Evolutionary conservation across 1,140 invertebrate genomes (phyloP).

Genomic region (Venturia canescens): DNA sequence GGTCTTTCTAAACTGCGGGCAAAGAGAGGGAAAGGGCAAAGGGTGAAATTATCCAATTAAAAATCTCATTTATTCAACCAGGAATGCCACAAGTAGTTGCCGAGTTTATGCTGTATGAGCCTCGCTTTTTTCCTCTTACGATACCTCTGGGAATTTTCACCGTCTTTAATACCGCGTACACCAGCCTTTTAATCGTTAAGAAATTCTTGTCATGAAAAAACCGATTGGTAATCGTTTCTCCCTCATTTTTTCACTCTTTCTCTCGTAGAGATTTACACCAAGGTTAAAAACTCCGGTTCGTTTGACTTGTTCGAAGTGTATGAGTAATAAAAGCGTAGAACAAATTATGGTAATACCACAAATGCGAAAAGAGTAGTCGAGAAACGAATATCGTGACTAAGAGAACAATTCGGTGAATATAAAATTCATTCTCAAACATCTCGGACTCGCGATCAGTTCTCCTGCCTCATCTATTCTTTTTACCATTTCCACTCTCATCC

Average conservation of each 20-base stretch:
- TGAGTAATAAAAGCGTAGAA: not conserved
- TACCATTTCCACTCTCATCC: not conserved
- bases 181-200: not conserved
- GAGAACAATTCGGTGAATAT: not conserved
- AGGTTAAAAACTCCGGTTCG: not conserved
- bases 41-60: not conserved
- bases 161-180: not conserved
- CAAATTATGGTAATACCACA: not conserved
- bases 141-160: not conserved
- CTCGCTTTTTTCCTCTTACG: not conserved
- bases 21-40: not conserved
- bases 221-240: not conserved
- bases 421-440: slow-evolving; percentile 5
- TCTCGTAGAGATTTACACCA: not conserved
- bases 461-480: not conserved
- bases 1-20: not conserved
- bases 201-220: not conserved
- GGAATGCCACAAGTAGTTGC: slow-evolving; percentile 24
- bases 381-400: not conserved
- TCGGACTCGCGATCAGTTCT: not conserved
- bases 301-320: not conserved
- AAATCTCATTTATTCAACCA: slow-evolving; percentile 28
- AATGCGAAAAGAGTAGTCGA: not conserved
- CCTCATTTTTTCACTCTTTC: not conserved
- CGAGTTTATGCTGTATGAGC: not conserved